Conservation (phyloP, 2,888 invertebrate genomes). For the Artemia sinica region DNA sequence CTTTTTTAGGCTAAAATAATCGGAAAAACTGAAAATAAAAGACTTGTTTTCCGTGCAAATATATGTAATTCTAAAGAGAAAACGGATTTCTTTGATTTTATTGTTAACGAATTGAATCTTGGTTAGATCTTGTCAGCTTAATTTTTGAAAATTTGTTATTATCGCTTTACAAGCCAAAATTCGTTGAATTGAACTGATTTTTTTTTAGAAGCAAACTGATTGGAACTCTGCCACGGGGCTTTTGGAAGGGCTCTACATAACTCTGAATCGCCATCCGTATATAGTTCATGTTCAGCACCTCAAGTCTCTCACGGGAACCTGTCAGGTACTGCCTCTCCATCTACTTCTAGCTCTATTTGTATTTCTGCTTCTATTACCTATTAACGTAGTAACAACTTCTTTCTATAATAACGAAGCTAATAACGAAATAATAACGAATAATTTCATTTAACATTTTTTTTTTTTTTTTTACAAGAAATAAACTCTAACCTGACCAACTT, state of each 20-base stretch:
- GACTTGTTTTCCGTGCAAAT: too few relatives aligned
- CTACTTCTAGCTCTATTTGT: too few relatives aligned
- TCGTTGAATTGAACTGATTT: constrained; percentile 11
- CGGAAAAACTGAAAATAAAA: too few relatives aligned
- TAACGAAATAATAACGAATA: too few relatives aligned
- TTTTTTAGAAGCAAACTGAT: constrained; percentile 62
- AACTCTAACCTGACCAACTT: too few relatives aligned
- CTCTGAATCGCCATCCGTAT: constrained; percentile 78
- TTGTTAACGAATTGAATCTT: constrained; percentile 17
- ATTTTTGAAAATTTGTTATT: constrained; percentile 17
- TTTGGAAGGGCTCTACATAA: constrained; percentile 83
- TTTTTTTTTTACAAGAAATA: too few relatives aligned
- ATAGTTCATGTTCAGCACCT: constrained; percentile 85
- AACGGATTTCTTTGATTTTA: neutral
- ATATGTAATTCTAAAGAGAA: too few relatives aligned
- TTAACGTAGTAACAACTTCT: neutral
- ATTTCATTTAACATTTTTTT: too few relatives aligned
- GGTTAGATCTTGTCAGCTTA: neutral
- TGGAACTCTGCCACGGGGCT: constrained; percentile 93
- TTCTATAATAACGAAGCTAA: neutral
- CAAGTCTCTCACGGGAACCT: constrained; percentile 64
- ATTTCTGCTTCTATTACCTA: neutral
- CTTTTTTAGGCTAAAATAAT: too few relatives aligned
- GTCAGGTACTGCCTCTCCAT: constrained; percentile 44
- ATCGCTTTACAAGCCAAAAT: constrained; percentile 26